Evolutionary conservation across 2,797 vertebrate species (phyloP).

Genomic region (Anisognathus igniventris): DNA sequence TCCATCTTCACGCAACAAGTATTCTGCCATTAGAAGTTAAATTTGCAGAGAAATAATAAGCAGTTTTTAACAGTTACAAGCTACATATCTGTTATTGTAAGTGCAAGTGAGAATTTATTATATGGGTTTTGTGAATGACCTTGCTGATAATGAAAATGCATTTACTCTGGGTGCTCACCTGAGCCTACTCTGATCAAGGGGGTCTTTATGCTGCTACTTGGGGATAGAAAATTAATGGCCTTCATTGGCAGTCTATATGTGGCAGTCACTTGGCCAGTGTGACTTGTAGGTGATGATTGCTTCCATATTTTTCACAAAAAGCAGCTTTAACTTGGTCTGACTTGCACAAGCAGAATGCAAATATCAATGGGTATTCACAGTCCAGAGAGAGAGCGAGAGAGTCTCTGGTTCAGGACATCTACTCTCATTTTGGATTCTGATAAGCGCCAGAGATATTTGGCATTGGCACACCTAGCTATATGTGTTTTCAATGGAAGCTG

Average conservation of each 20-base stretch:
- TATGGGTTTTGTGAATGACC: neutral
- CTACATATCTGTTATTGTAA: neutral
- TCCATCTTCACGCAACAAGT: neutral
- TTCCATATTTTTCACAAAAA: neutral
- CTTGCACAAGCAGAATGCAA: neutral
- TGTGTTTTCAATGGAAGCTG: neutral
- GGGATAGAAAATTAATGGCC: neutral
- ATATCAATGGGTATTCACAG: neutral
- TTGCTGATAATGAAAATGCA: neutral
- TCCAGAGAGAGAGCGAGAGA: neutral
- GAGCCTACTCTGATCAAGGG: neutral
- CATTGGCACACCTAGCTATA: neutral
- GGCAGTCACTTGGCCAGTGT: neutral
- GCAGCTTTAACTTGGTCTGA: neutral
- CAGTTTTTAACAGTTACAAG: neutral
- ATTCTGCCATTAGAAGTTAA: neutral
- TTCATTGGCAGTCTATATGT: neutral
- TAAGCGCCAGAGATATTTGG: neutral
- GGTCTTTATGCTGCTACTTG: neutral
- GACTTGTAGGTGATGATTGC: neutral
- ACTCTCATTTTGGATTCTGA: neutral
- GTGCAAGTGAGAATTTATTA: fast-evolving
- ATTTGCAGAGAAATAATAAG: neutral
- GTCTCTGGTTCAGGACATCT: neutral
- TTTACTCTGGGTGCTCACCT: neutral